A percentile compares a stretch with the other conserved stretches of the same genome.
Conservation (phyloP, 2,888 invertebrate species). For the Plebejus anna region DNA sequence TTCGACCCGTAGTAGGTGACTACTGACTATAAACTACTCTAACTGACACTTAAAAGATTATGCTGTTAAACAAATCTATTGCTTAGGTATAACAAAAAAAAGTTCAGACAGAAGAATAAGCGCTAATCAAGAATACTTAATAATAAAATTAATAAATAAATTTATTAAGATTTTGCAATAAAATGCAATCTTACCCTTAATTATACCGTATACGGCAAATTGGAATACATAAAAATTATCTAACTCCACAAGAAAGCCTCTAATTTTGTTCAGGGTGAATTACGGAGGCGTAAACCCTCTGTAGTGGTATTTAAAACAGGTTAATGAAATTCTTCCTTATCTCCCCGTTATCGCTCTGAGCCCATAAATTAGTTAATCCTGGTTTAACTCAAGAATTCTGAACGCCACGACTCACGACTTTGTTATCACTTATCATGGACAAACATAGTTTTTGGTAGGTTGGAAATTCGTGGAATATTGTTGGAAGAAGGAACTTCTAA, state of each 20-base stretch:
- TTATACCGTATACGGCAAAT: too few species aligned
- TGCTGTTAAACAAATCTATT: too few species aligned
- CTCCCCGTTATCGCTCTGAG: constrained; percentile 32
- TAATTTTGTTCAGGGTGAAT: neutral
- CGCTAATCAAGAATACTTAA: too few species aligned
- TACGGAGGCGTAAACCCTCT: neutral
- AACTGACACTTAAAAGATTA: too few species aligned
- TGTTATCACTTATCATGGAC: constrained; percentile 20
- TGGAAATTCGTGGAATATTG: neutral
- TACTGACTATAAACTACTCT: too few species aligned
- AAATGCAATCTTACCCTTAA: too few species aligned
- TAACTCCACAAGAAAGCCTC: neutral
- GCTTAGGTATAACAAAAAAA: neutral
- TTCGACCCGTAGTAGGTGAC: too few species aligned
- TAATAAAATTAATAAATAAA: too few species aligned
- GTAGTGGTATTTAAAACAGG: constrained; percentile 21
- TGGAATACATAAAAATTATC: neutral
- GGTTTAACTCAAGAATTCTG: constrained; percentile 32
- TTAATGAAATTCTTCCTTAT: constrained; percentile 39
- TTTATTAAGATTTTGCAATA: too few species aligned
- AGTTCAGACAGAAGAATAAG: neutral
- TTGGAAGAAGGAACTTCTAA: neutral
- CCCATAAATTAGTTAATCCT: constrained; percentile 30
- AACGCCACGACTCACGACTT: constrained; percentile 14
- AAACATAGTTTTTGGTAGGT: constrained; percentile 8